Evolutionary conservation across 1,140 invertebrate species (phyloP), one percentile per base, ranked within the genome.

Genomic region (Phortica variegata): DNA sequence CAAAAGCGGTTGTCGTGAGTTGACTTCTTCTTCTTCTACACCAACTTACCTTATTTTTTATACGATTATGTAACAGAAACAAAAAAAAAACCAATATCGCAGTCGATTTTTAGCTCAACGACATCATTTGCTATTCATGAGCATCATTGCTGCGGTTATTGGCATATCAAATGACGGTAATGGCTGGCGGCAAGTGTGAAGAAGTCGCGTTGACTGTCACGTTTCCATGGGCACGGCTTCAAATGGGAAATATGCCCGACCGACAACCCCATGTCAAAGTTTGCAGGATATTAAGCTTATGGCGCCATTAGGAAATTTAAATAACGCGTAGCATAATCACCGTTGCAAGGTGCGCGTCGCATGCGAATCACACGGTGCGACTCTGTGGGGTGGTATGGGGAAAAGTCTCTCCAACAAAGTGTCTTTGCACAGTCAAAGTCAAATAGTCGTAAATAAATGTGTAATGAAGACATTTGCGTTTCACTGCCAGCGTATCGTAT

Each of bases 371-470:
- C n/a, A n/a, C n/a, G n/a, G n/a, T n/a, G n/a, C n/a, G n/a, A n/a
- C n/a, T n/a, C n/a, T n/a, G 20, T 6, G 5, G 29, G 17, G 26
- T 2, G 13, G 10, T 3, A 1, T n/a, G 16, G 29, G 6, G 10
- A 9, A 6, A n/a, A 12, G 13, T 16, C 19, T 21, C 23, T 32
- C 39, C 32, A 43, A 2, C 20, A 44, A n/a, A 19, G 23, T 32
- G 20, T 20, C 16, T 15, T 17, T 29, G 32, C 26, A 33, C 17
- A 44, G 38, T 45, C 48, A 42, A 38, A 57, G 56, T 65, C 61
- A 65, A 65, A 65, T 65, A 65, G 65, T 65, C 55, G 61, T 65
- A 61, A 65, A 65, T 65, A 54, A 65, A 65, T 65, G 61, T 61
- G 65, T 61, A 65, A 65, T 65, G 61, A 65, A 57, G 61, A 65